Evolutionary conservation across 2,113 vertebrate genomes (phyloP), one percentile per base, ranked within the genome.

Genomic region (Festucalex cinctus): DNA sequence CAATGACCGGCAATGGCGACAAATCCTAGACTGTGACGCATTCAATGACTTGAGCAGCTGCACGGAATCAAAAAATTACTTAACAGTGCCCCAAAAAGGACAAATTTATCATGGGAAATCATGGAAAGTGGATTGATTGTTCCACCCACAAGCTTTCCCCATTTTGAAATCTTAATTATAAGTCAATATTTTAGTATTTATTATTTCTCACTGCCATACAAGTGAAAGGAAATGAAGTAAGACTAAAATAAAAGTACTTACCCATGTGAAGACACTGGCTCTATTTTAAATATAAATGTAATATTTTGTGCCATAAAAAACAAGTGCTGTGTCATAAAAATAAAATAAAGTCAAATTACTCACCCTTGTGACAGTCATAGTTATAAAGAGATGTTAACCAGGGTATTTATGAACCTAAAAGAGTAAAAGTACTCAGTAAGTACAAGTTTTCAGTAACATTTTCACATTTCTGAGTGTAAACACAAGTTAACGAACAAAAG

Each of bases 1-100:
- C 67, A 17, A 65, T 60, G 65, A 85, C 84, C 83, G 81, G 75
- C 83, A 74, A 85, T 73, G 58, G 74, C 70, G 70, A 69, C 58
- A 9, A 44, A 17, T 62, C 6, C 14, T n/a, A 17, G 22, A 62
- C 22, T 24, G 16, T 26, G 60, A 43, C 39, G 60, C 60, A 43
- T 26, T 43, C 39, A 62, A 41, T 26, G 39, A 9, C 6, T 62
- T 26, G 16, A 6, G 24, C 60, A 17, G 60, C 39, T 62, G 60
- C 6, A 63, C 24, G 56, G 59, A 73, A 75, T 76, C 70, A 39
- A 26, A 43, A 43, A 43, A 41, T 60, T 5, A 37, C 58, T 17
- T 2, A 32, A 32, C 28, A 32, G 28, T 32, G 28, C 12, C 3
- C 53, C 53, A 54, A 56, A 56, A 24, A 14, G 16, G 4, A 7